These are phyloP conservation scores for Eueremaeus valkanovi DNA, from an alignment of 2,888 invertebrate genomes.

Conservation along the genomic window DNA sequence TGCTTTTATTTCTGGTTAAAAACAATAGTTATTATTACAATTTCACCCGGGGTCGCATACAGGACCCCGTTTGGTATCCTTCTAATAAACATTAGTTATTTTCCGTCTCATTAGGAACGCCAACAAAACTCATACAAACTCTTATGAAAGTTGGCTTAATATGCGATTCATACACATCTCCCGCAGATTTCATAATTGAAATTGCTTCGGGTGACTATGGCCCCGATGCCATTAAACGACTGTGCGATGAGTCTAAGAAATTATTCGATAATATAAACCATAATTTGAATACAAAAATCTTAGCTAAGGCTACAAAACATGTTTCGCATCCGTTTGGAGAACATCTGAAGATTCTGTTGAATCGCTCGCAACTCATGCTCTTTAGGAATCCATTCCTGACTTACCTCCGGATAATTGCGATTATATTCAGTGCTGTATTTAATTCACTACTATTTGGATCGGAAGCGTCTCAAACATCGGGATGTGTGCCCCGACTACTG, in stretches of 20 bases:
- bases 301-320: not conserved
- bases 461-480: slow-evolving; percentile 11
- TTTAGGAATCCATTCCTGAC: slow-evolving; percentile 31
- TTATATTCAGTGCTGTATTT: slow-evolving; percentile 10
- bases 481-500: slow-evolving; percentile 29
- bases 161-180: slow-evolving; percentile 31
- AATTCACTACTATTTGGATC: slow-evolving; percentile 31
- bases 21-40: too few relatives aligned
- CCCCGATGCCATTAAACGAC: not conserved
- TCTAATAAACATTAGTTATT: too few relatives aligned
- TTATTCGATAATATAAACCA: not conserved
- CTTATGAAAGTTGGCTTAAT: not conserved
- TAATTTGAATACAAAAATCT: not conserved
- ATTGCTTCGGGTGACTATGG: slow-evolving; percentile 38
- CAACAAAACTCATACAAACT: slow-evolving; percentile 18
- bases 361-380: not conserved
- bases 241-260: not conserved
- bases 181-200: slow-evolving; percentile 39
- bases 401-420: not conserved
- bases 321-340: slow-evolving; percentile 25
- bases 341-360: slow-evolving; percentile 9
- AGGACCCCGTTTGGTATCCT: too few relatives aligned
- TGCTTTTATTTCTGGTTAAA: too few relatives aligned
- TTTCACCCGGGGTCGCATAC: too few relatives aligned
- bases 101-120: not conserved